Base-by-base conservation (phyloP, 2,888 invertebrate species). In the Habroteleia sp. region DNA sequence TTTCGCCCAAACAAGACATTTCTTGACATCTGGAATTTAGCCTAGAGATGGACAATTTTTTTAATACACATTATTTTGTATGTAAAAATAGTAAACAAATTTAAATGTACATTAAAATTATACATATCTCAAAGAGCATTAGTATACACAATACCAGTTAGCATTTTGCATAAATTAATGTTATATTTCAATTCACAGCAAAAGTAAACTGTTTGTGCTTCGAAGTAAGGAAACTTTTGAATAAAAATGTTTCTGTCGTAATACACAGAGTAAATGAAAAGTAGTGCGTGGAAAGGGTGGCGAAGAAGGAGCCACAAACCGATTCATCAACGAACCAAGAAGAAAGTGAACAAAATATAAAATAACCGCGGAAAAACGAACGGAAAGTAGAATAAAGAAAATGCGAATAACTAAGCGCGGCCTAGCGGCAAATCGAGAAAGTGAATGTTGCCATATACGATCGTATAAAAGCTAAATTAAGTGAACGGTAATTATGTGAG, bases 321-420 rank as follows among this genome's bases (percentile, higher is more conserved):
- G 74, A 74, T 74, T 74, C 74, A 74, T 74, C 63, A 74, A 69
- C 63, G 56, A 74, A 63, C 69, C 44, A 56, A 54, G 74, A 48
- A 74, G 52, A 50, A 62, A 56, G 52, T 46, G 58, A 27, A 48
- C 25, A 56, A 74, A 66, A 58, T 63, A 74, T 50, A 58, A 74
- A 74, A 63, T 63, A 74, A 74, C 68, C 63, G 37, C 63, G 39
- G 50, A 63, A 74, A 68, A 17, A 50, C 44, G 63, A 37, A 31
- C 63, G 58, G 66, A 69, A 63, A 39, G 44, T 56, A 68, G 74
- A 68, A 68, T 74, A 58, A 74, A 69, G 60, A 63, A 74, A 74
- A 68, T 11, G 62, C 44, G 41, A 58, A 74, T 63, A 74, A 74
- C 68, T 68, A 58, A 50, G 63, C 46, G 74, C 58, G 44, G 60